Conservation (phyloP, 2,888 invertebrate genomes). For the Lepidochitona cinerea region DNA sequence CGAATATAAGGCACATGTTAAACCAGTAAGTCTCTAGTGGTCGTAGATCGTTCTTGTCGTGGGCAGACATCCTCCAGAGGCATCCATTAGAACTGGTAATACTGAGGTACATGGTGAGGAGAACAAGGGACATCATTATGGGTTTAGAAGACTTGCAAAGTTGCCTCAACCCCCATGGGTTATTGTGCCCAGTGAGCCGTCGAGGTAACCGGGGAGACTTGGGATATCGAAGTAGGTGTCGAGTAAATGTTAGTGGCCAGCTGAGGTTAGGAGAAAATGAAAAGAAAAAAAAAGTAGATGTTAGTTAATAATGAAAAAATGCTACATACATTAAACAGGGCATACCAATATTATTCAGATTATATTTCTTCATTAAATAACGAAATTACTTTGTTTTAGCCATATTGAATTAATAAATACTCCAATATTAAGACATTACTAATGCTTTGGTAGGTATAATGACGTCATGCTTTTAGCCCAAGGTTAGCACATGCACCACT, state of each 20-base stretch:
- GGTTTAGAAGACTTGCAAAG: not conserved
- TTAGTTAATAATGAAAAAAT: constrained; percentile 1
- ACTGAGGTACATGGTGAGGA: not conserved
- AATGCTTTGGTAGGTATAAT: too few species aligned
- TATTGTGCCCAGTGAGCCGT: not conserved
- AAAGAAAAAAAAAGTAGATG: constrained; percentile 1
- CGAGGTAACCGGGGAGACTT: not conserved
- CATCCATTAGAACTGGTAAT: not conserved
- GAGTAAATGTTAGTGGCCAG: constrained; percentile 3
- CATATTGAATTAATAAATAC: not conserved
- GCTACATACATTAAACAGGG: constrained; percentile 2
- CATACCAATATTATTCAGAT: not conserved
- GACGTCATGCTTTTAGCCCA: too few species aligned
- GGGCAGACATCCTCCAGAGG: not conserved
- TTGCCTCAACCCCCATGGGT: not conserved
- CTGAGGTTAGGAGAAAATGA: not conserved
- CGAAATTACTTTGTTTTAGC: not conserved
- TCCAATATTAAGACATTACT: not conserved
- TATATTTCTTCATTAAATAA: not conserved
- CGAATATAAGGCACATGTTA: too few species aligned
- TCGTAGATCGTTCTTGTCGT: too few species aligned
- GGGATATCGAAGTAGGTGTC: not conserved
- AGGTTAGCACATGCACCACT: too few species aligned
- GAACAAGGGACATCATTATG: not conserved
- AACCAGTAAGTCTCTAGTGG: too few species aligned